Percentiles rank a stretch among this genome's conserved stretches.
phyloP scores from a whole-genome alignment of 2,113 vertebrate genomes.

The Mystacornis crossleyi region DNA sequence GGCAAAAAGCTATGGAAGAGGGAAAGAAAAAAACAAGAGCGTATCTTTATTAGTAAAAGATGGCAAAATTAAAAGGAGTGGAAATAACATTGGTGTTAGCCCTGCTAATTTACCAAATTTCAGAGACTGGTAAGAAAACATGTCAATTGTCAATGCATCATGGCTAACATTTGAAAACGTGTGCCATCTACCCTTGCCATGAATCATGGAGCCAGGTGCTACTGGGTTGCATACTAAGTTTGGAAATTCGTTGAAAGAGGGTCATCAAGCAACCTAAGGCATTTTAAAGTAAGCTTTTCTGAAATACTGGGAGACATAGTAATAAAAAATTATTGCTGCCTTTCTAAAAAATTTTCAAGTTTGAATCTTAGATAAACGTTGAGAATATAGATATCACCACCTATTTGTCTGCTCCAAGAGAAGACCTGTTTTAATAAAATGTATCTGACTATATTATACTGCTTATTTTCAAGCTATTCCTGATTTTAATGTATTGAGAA shows the following conservation, averaged over 20 bases:
- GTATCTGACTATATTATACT: neutral
- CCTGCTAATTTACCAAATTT: neutral
- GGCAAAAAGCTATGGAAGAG: neutral
- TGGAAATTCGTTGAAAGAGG: neutral
- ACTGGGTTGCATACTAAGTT: neutral
- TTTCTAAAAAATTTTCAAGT: neutral
- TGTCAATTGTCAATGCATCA: neutral
- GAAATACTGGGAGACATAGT: neutral
- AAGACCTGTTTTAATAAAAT: neutral
- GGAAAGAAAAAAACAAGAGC: neutral
- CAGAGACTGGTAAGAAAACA: neutral
- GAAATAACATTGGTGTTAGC: neutral
- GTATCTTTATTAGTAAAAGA: neutral
- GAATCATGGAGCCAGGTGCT: neutral
- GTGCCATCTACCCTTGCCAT: neutral
- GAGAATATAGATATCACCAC: neutral
- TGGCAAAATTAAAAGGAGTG: neutral
- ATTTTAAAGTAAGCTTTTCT: neutral
- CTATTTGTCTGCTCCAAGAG: neutral
- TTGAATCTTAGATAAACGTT: neutral
- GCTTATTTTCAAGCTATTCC: neutral
- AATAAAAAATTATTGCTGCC: neutral
- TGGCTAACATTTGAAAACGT: neutral
- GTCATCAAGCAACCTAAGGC: neutral
- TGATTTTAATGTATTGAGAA: neutral